Percentiles rank a stretch among this genome's conserved stretches.
Conservation (phyloP, 2,797 vertebrate genomes). For the Acomys russatus region DNA sequence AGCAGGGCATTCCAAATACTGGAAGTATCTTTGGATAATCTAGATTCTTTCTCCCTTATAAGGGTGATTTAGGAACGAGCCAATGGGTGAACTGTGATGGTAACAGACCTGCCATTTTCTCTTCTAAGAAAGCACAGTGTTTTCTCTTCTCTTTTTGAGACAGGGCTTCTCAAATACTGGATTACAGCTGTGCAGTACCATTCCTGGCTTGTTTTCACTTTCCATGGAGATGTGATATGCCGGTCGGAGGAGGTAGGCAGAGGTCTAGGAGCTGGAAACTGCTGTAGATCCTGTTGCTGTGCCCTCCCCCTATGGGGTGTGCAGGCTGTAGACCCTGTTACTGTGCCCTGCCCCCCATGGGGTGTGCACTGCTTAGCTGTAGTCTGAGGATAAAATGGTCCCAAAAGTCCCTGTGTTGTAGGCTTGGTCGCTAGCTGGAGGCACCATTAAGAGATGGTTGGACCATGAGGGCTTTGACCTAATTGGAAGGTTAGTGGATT, state of each 20-base stretch:
- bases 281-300: not conserved
- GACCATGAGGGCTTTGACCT: not conserved
- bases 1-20: not conserved
- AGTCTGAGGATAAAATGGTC: not conserved
- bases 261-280: not conserved
- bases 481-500: not conserved
- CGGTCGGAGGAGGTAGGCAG: not conserved
- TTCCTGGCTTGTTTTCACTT: not conserved
- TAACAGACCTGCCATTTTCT: not conserved
- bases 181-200: not conserved
- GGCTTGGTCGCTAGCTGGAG: not conserved
- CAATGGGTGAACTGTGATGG: not conserved
- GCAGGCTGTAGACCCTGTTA: not conserved
- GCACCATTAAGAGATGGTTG: not conserved
- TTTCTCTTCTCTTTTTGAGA: not conserved
- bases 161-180: not conserved
- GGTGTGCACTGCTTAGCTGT: not conserved
- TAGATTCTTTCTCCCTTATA: slow-evolving; percentile 24
- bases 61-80: not conserved
- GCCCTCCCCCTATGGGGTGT: not conserved
- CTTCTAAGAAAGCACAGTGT: not conserved
- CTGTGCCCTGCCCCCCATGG: too few relatives aligned
- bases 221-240: not conserved
- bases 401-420: not conserved
- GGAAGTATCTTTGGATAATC: not conserved